These are phyloP conservation scores for Macroramphosus scolopax DNA, from an alignment of 2,797 vertebrate species.

Conservation along the genomic window DNA sequence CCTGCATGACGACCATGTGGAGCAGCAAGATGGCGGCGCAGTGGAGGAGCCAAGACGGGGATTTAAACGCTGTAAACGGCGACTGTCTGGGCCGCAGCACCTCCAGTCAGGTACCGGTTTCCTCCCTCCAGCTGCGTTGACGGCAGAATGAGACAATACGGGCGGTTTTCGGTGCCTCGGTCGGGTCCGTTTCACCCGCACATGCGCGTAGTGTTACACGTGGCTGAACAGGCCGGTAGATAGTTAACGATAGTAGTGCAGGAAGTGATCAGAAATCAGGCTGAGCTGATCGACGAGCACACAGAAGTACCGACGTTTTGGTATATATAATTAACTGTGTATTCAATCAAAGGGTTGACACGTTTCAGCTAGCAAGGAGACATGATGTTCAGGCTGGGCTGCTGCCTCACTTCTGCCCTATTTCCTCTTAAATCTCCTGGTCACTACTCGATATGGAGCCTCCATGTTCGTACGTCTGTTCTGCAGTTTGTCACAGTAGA, in stretches of 20 bases:
- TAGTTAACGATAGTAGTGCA: slow-evolving; percentile 26
- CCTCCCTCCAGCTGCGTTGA: neutral
- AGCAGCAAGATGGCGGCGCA: slow-evolving; percentile 88
- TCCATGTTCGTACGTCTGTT: too few species aligned
- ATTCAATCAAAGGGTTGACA: too few species aligned
- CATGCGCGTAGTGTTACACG: slow-evolving; percentile 67
- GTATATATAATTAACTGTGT: too few species aligned
- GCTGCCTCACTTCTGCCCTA: too few species aligned
- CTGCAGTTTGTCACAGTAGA: too few species aligned
- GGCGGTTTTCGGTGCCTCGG: neutral
- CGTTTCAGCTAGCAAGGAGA: too few species aligned
- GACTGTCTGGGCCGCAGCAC: slow-evolving; percentile 40
- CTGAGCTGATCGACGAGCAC: neutral
- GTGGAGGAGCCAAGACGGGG: slow-evolving; percentile 77
- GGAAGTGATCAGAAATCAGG: slow-evolving; percentile 7
- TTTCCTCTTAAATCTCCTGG: too few species aligned
- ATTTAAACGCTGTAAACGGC: slow-evolving; percentile 67
- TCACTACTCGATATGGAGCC: too few species aligned
- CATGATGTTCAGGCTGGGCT: too few species aligned
- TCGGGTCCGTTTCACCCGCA: slow-evolving; percentile 1
- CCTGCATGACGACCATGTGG: slow-evolving; percentile 63
- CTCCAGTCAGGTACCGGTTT: slow-evolving; percentile 58
- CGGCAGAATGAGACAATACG: fast-evolving
- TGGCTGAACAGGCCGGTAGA: slow-evolving; percentile 52
- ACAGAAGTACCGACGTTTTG: too few species aligned